phyloP scores from a whole-genome alignment of 2,888 invertebrate genomes.

The Ochropacha duplaris region DNA sequence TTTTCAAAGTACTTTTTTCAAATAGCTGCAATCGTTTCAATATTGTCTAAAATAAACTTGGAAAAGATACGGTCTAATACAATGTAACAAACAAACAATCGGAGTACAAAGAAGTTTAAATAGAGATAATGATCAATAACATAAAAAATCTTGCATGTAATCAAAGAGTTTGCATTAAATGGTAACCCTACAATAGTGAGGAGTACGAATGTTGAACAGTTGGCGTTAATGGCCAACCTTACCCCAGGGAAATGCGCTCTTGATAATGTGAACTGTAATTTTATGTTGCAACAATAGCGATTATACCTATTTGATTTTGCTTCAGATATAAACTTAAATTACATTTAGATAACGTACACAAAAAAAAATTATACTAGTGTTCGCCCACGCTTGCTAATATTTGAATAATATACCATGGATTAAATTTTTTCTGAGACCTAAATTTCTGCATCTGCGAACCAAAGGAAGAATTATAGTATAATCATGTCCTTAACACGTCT shows the following conservation, averaged over 20 bases:
- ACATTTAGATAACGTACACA: slow-evolving; percentile 3
- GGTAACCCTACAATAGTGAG: slow-evolving; percentile 14
- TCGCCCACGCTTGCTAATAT: not conserved
- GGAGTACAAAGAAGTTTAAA: no score
- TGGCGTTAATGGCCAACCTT: slow-evolving; percentile 75
- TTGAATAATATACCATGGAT: not conserved
- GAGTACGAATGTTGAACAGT: slow-evolving; percentile 66
- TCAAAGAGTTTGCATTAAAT: slow-evolving; percentile 3
- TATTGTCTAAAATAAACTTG: no score
- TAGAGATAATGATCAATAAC: no score
- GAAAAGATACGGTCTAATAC: no score
- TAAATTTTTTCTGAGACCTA: no score
- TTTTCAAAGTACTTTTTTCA: no score
- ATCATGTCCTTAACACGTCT: not conserved
- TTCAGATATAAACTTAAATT: slow-evolving; percentile 39
- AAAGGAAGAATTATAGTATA: not conserved
- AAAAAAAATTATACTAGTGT: no score
- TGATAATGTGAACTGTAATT: slow-evolving; percentile 75
- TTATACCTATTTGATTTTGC: slow-evolving; percentile 39
- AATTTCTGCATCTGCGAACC: not conserved
- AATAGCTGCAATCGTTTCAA: no score
- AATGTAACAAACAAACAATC: no score
- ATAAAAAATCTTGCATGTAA: not conserved
- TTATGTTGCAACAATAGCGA: slow-evolving; percentile 68
- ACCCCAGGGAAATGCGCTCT: slow-evolving; percentile 76